Percentiles rank a stretch among this genome's conserved stretches.
phyloP scores from a whole-genome alignment of 2,113 vertebrate species.

The Maccullochella peelii region DNA sequence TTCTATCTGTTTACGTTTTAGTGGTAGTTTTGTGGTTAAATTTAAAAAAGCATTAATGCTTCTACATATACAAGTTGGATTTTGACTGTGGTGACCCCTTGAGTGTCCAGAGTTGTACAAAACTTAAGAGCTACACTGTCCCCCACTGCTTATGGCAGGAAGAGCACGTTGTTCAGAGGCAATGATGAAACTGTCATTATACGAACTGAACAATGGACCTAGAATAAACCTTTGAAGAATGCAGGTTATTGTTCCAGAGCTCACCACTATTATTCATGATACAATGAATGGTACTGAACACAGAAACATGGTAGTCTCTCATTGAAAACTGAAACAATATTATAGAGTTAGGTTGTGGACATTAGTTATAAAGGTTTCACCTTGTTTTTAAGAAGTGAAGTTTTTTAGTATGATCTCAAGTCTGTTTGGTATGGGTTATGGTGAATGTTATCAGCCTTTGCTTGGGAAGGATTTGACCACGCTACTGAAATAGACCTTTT shows the following conservation, averaged over 20 bases:
- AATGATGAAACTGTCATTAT: not conserved
- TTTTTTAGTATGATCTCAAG: too few relatives aligned
- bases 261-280: too few relatives aligned
- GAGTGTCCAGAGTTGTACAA: not conserved
- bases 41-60: not conserved
- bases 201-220: not conserved
- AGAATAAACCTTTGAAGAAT: conserved; percentile 1
- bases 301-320: too few relatives aligned
- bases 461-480: not conserved
- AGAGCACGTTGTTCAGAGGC: not conserved
- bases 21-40: too few relatives aligned
- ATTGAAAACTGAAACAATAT: too few relatives aligned
- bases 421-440: too few relatives aligned
- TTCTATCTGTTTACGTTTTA: not conserved
- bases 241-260: not conserved
- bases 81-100: not conserved
- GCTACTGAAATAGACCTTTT: not conserved
- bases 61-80: not conserved
- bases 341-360: too few relatives aligned
- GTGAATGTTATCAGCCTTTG: not conserved
- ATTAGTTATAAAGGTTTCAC: too few relatives aligned
- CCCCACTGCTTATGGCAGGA: not conserved
- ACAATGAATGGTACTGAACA: too few relatives aligned
- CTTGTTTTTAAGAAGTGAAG: too few relatives aligned
- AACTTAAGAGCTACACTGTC: not conserved